phyloP scores from a whole-genome alignment of 1,140 invertebrate genomes.

The Tyrophagus putrescentiae region DNA sequence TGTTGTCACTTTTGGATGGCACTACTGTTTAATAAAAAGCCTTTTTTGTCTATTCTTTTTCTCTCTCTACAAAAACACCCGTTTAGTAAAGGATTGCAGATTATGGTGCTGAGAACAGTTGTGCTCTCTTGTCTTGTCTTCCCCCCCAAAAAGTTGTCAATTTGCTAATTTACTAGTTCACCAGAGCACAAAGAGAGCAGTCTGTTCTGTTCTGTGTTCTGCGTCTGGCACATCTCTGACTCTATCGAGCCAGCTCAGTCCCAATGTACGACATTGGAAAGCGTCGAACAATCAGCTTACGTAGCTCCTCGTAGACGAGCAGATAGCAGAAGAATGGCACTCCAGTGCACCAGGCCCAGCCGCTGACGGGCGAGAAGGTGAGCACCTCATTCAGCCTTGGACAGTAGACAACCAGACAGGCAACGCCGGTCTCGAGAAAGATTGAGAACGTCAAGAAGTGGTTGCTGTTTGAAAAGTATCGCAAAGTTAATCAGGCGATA shows the following conservation, averaged over 20 bases:
- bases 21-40: too few species aligned
- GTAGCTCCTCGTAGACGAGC: slow-evolving; percentile 14
- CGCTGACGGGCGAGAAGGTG: slow-evolving; percentile 1
- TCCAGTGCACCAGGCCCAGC: slow-evolving; percentile 6
- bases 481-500: slow-evolving; percentile 30
- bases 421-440: slow-evolving; percentile 54
- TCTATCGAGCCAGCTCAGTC: slow-evolving; percentile 56
- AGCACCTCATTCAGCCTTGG: slow-evolving; percentile 53
- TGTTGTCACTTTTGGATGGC: too few species aligned
- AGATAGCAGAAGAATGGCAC: slow-evolving; percentile 18
- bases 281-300: slow-evolving; percentile 13
- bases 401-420: slow-evolving; percentile 50
- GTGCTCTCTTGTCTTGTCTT: too few species aligned
- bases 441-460: slow-evolving; percentile 54
- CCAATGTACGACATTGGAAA: slow-evolving; percentile 11
- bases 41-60: too few species aligned
- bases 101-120: too few species aligned
- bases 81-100: too few species aligned
- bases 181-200: too few species aligned
- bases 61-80: too few species aligned
- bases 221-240: too few species aligned
- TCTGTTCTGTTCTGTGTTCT: too few species aligned
- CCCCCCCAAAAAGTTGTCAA: too few species aligned
- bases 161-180: too few species aligned
- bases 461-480: slow-evolving; percentile 37